These are phyloP conservation scores for Acromyrmex heyeri DNA, from an alignment of 1,140 invertebrate genomes.

Conservation along the genomic window DNA sequence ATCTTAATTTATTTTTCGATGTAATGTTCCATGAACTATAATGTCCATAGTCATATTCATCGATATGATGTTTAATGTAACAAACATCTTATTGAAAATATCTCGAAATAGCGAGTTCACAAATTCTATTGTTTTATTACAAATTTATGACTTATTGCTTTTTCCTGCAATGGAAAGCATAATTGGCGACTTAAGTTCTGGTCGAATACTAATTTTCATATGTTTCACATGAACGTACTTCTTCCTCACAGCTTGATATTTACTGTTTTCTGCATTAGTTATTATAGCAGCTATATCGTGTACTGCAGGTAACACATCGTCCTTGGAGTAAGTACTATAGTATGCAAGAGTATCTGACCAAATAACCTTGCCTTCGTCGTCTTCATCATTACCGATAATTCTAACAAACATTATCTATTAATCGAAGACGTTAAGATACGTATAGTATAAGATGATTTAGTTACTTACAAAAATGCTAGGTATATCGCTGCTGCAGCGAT, in stretches of 20 bases:
- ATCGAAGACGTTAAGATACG: background rate
- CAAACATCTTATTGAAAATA: slow-evolving; percentile 57
- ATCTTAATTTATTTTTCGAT: background rate
- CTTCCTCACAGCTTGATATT: slow-evolving; percentile 88
- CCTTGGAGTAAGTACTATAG: slow-evolving; percentile 88
- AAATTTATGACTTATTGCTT: slow-evolving; percentile 68
- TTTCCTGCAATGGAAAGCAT: slow-evolving; percentile 80
- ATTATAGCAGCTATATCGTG: slow-evolving; percentile 88
- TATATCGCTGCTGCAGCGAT: slow-evolving; percentile 92
- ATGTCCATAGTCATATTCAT: slow-evolving; percentile 26
- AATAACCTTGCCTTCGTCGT: slow-evolving; percentile 79
- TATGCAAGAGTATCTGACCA: slow-evolving; percentile 89
- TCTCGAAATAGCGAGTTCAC: slow-evolving; percentile 33
- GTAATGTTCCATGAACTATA: background rate
- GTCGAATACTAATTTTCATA: slow-evolving; percentile 88
- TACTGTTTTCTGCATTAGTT: slow-evolving; percentile 87
- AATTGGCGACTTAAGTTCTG: slow-evolving; percentile 87
- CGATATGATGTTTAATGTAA: slow-evolving; percentile 55
- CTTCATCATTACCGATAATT: slow-evolving; percentile 82
- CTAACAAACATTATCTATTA: slow-evolving; percentile 44
- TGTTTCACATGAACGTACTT: slow-evolving; percentile 88
- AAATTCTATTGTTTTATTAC: slow-evolving; percentile 50
- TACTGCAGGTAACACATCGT: slow-evolving; percentile 88
- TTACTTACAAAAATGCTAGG: slow-evolving; percentile 88
- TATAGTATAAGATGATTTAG: background rate